Evolutionary conservation across 1,140 invertebrate genomes (phyloP).

Genomic region (Himalopsyche phryganea): DNA sequence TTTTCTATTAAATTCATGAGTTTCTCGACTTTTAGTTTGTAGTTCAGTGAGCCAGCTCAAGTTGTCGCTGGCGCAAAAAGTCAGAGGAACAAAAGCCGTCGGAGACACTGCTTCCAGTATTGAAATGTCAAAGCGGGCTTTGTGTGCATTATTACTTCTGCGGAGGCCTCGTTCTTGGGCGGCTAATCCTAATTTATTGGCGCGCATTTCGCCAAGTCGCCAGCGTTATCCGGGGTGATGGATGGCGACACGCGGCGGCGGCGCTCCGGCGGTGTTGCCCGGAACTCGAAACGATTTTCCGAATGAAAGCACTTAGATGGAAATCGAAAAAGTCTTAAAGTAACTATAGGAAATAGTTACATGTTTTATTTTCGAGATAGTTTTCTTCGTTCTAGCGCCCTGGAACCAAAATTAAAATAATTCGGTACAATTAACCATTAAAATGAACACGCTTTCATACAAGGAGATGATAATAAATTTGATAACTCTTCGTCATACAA

Average conservation of each 20-base stretch:
- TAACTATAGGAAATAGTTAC: not conserved
- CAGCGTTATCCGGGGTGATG: constrained; percentile 30
- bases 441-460: no score
- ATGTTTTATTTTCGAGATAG: not conserved
- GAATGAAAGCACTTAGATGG: not conserved
- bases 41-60: no score
- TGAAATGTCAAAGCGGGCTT: constrained; percentile 24
- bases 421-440: no score
- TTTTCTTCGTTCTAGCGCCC: no score
- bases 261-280: not conserved
- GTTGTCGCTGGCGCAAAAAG: no score
- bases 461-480: no score
- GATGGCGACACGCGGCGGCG: constrained; percentile 21
- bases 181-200: constrained; percentile 33
- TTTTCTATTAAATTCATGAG: no score
- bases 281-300: not conserved
- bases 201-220: constrained; percentile 31
- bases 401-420: no score
- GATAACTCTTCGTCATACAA: no score
- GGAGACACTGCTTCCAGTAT: constrained; percentile 13
- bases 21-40: no score
- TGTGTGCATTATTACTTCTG: constrained; percentile 17
- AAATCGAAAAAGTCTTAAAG: not conserved
- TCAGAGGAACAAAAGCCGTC: no score
- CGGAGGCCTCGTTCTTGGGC: constrained; percentile 7